Percentiles rank a stretch among this genome's conserved stretches.
These are phyloP conservation scores for Melanotaenia boesemani DNA, from an alignment of 2,797 vertebrate species.

Conservation along the genomic window DNA sequence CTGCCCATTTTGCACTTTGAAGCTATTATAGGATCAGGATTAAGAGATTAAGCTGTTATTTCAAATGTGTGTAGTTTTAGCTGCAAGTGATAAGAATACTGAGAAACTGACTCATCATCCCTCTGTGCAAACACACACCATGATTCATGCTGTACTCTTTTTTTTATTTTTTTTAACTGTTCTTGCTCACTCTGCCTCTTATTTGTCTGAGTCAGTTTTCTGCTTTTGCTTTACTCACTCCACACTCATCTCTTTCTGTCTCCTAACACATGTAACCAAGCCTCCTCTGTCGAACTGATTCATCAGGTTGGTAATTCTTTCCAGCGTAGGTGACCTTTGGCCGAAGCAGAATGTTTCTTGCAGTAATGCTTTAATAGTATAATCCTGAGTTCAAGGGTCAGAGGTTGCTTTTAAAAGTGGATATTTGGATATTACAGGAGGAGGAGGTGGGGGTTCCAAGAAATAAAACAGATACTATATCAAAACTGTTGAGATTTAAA, in stretches of 20 bases:
- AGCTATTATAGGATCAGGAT: slow-evolving; percentile 16
- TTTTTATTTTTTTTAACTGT: background rate
- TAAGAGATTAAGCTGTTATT: slow-evolving; percentile 42
- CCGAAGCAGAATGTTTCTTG: slow-evolving; percentile 66
- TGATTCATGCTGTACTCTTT: slow-evolving; percentile 36
- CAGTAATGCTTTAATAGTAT: slow-evolving; percentile 67
- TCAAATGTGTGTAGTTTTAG: slow-evolving; percentile 29
- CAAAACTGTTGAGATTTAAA: background rate
- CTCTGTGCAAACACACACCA: slow-evolving; percentile 18
- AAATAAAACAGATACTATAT: slow-evolving; percentile 6
- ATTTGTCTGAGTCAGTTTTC: slow-evolving; percentile 14
- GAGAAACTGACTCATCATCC: slow-evolving; percentile 26
- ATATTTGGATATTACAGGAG: slow-evolving; percentile 28
- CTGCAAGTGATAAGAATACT: slow-evolving; percentile 34
- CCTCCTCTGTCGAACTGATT: slow-evolving; percentile 49
- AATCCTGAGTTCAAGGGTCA: slow-evolving; percentile 68
- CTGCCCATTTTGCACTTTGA: slow-evolving; percentile 29
- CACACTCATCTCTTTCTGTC: slow-evolving; percentile 10
- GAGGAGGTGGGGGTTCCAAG: background rate
- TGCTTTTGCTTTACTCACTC: slow-evolving; percentile 6
- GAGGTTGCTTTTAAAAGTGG: slow-evolving; percentile 52
- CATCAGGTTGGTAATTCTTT: slow-evolving; percentile 64
- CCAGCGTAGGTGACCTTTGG: slow-evolving; percentile 73
- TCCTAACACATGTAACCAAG: slow-evolving; percentile 18
- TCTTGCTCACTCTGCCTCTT: slow-evolving; percentile 14